Evolutionary conservation across 2,113 vertebrate genomes (phyloP).

Genomic region (Cheirogaleus medius): DNA sequence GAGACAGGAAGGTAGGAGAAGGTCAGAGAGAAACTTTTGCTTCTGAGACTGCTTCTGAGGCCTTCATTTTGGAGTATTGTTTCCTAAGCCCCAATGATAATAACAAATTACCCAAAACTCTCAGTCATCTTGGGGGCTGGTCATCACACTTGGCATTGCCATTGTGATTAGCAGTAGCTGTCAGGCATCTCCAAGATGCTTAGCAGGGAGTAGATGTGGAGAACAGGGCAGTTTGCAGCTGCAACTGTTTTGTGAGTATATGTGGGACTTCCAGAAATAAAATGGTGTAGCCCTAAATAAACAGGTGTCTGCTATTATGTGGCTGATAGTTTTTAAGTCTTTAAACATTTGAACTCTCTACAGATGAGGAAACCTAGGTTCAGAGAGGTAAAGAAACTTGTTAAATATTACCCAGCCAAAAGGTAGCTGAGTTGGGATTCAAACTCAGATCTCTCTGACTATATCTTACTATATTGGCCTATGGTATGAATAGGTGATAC

Average conservation of each 20-base stretch:
- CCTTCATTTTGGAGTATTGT: background rate
- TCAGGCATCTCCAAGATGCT: background rate
- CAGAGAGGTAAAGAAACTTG: background rate
- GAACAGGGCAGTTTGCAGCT: background rate
- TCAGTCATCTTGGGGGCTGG: background rate
- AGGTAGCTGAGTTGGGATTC: background rate
- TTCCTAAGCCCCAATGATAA: background rate
- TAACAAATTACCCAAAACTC: background rate
- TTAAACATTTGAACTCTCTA: background rate
- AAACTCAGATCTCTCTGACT: background rate
- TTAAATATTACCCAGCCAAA: background rate
- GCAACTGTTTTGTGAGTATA: background rate
- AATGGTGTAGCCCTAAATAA: background rate
- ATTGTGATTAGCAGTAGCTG: background rate
- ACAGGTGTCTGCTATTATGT: background rate
- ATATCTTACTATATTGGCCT: background rate
- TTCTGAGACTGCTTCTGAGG: background rate
- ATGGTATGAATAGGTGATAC: background rate
- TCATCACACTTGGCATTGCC: background rate
- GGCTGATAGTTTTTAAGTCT: background rate
- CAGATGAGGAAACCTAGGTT: background rate
- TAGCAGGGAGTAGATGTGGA: background rate
- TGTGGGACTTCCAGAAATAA: background rate
- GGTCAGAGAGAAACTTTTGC: background rate
- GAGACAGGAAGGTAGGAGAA: background rate